Conservation (phyloP, 1,140 invertebrate species). For the Chironomus tepperi region DNA sequence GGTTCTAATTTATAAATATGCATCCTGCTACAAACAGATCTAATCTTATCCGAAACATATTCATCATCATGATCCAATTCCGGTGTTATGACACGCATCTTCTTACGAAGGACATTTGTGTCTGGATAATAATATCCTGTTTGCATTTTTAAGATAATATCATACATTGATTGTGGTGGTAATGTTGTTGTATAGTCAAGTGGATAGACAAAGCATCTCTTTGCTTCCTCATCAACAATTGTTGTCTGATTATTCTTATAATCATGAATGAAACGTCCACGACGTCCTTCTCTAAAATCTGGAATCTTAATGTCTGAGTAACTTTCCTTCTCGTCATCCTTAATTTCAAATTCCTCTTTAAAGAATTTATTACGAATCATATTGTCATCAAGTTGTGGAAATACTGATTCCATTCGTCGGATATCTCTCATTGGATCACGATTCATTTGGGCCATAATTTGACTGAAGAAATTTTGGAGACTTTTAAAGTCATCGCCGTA, state of each 20-base stretch:
- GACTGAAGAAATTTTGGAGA: background rate
- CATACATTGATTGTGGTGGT: constrained; percentile 64
- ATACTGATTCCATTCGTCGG: background rate
- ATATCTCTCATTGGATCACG: background rate
- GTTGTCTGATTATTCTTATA: constrained; percentile 69
- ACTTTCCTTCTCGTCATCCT: constrained; percentile 51
- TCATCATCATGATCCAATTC: constrained; percentile 53
- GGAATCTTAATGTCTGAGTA: constrained; percentile 74
- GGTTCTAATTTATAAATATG: constrained; percentile 67
- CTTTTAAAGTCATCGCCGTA: background rate
- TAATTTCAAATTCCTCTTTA: constrained; percentile 67
- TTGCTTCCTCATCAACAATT: constrained; percentile 69
- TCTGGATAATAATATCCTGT: constrained; percentile 77
- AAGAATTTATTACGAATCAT: constrained; percentile 47
- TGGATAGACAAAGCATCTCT: constrained; percentile 81
- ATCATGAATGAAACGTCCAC: constrained; percentile 80
- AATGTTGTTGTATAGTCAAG: constrained; percentile 67
- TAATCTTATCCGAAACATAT: constrained; percentile 57
- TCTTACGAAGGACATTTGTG: constrained; percentile 63
- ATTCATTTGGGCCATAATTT: background rate
- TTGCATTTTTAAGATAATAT: constrained; percentile 72
- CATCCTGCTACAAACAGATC: constrained; percentile 56
- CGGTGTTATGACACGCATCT: constrained; percentile 67
- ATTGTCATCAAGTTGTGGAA: background rate
- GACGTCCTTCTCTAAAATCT: constrained; percentile 63